Evolutionary conservation across 2,888 invertebrate genomes (phyloP).

Genomic region (Dryomyza anilis): DNA sequence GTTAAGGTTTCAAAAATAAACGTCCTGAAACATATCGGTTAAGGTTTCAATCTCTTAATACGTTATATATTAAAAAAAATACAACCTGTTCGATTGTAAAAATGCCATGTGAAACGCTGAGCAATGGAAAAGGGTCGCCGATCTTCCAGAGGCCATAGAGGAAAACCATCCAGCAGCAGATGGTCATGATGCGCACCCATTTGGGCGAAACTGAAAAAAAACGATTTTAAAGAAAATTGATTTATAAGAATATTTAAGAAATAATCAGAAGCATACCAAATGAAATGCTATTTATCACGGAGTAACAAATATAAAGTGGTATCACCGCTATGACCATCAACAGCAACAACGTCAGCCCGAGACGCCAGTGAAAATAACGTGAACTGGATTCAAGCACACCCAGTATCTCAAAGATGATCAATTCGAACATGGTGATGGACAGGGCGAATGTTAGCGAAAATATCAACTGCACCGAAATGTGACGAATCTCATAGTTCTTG

Average conservation of each 20-base stretch:
- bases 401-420: constrained; percentile 98
- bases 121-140: constrained; percentile 97
- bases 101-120: constrained; percentile 93
- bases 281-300: constrained; percentile 86
- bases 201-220: constrained; percentile 71
- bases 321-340: constrained; percentile 95
- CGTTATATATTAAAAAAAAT: too few relatives aligned
- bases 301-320: constrained; percentile 96
- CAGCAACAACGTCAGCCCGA: constrained; percentile 86
- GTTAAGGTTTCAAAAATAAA: too few relatives aligned
- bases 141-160: constrained; percentile 98
- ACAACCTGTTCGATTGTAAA: constrained; percentile 62
- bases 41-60: too few relatives aligned
- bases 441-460: constrained; percentile 96
- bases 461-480: constrained; percentile 90
- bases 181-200: constrained; percentile 78
- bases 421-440: constrained; percentile 98
- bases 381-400: constrained; percentile 91
- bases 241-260: not conserved
- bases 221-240: not conserved
- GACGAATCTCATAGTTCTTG: constrained; percentile 96
- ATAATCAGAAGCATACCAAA: constrained; percentile 66
- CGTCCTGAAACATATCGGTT: too few relatives aligned
- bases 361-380: constrained; percentile 79
- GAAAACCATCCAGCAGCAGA: constrained; percentile 86